Evolutionary conservation across 2,888 invertebrate genomes (phyloP).

Genomic region (Eulithis testata): DNA sequence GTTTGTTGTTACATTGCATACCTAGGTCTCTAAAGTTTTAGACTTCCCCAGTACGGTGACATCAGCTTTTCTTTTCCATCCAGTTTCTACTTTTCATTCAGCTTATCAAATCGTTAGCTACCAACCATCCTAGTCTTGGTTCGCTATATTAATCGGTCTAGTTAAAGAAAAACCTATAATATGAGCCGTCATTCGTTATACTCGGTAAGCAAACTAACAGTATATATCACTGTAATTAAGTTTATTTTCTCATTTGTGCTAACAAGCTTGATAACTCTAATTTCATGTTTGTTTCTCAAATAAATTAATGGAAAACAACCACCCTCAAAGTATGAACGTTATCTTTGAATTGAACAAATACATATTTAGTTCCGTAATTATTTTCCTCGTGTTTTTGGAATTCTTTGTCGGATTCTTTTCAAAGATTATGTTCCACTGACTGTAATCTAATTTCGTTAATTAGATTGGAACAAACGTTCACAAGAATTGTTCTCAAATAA

Average conservation of each 20-base stretch:
- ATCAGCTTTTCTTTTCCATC: background rate
- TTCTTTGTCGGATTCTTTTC: constrained; percentile 1
- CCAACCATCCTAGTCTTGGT: background rate
- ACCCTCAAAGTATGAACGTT: background rate
- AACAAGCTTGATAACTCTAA: constrained; percentile 5
- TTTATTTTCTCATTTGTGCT: background rate
- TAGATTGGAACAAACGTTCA: constrained; percentile 20
- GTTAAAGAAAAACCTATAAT: too few relatives aligned
- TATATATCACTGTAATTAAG: background rate
- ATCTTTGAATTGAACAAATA: constrained; percentile 5
- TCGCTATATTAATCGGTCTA: too few relatives aligned
- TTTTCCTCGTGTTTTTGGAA: background rate
- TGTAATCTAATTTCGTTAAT: constrained; percentile 20
- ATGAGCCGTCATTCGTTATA: too few relatives aligned
- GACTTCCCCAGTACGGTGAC: background rate
- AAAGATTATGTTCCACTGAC: constrained; percentile 2
- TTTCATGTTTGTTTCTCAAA: constrained; percentile 8
- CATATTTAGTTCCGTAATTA: background rate
- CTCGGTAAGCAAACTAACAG: background rate
- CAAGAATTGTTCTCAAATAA: constrained; percentile 21
- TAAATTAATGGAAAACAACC: constrained; percentile 7
- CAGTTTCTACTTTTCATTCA: background rate
- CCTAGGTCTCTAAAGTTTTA: background rate
- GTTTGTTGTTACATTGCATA: background rate
- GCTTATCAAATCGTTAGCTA: background rate